Evolutionary conservation across 2,797 vertebrate genomes (phyloP), one percentile per base, ranked within the genome.

Genomic region (Oophaga sylvatica): DNA sequence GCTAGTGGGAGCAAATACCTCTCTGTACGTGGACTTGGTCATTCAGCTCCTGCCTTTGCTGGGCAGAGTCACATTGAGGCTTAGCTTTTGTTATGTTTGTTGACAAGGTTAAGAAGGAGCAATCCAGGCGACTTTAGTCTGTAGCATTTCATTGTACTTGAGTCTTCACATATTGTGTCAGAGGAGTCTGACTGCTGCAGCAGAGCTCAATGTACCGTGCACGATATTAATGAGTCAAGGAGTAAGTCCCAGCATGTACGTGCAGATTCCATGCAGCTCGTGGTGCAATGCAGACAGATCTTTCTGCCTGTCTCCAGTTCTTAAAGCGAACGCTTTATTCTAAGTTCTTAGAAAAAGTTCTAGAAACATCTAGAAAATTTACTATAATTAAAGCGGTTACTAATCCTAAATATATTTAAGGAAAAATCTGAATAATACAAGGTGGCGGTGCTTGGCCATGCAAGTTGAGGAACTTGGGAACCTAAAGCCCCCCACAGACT

Each of bases 141-240:
- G 81, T 20, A 68, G 31, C 41, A 20, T 71, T 35, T 53, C 31
- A 19, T 35, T 79, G 53, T 70, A 75, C n/a, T 73, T 17, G 7
- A 59, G 63, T 71, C 59, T 16, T 41, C 29, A 17, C 9, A 56
- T 57, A 53, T 57, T 56, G 70, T 65, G 71, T 68, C 56, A 12
- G 26, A 80, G 65, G 75, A 56, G 22, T 15, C 76, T 45, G 41
- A 29, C 7, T 29, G 70, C 76, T 80, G 82, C 82, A 31, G 82
- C 62, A 80, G 56, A 71, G 76, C 35, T 29, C 87, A 84, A 71
- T 84, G 87, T 84, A 84, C 75, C 81, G 48, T 88, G 87, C 56
- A 84, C 81, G 6, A 19, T 73, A 62, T 73, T 80, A 88, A 88
- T 88, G 87, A 88, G 80, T 84, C 81, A 53, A 41, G 59, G 65